These are phyloP conservation scores for Pseudochirops cupreus DNA, from an alignment of 2,797 vertebrate species.

Conservation along the genomic window DNA sequence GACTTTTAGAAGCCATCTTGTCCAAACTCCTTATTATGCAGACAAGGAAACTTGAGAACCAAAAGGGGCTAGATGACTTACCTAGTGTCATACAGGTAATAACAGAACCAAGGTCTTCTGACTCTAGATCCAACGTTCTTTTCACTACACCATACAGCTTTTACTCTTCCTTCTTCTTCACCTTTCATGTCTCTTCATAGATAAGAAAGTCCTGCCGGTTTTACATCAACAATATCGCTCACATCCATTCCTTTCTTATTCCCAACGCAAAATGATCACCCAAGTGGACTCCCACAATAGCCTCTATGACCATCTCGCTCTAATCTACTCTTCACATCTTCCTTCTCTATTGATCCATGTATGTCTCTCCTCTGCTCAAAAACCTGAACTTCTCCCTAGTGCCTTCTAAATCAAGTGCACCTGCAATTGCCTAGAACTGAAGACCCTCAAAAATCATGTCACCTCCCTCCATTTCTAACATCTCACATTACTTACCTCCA, in stretches of 20 bases:
- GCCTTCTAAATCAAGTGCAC: background rate
- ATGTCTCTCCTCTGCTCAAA: background rate
- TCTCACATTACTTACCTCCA: background rate
- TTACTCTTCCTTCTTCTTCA: constrained; percentile 4
- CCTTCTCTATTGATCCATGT: background rate
- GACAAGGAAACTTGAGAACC: too few species aligned
- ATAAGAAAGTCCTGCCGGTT: background rate
- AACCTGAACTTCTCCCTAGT: background rate
- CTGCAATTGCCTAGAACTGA: background rate
- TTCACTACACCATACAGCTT: background rate
- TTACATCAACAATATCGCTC: background rate
- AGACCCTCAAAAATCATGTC: background rate
- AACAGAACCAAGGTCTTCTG: background rate
- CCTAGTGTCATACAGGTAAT: background rate
- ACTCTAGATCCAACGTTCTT: background rate
- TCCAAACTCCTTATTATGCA: background rate
- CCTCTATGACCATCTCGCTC: background rate
- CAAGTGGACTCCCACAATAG: background rate
- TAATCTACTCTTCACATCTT: background rate
- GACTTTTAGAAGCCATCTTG: background rate
- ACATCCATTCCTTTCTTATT: background rate
- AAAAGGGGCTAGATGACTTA: background rate
- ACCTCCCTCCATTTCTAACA: background rate
- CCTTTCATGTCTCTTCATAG: background rate
- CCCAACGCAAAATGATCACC: background rate